Conservation (phyloP, 2,888 invertebrate species). For the Ichneumon xanthorius region DNA sequence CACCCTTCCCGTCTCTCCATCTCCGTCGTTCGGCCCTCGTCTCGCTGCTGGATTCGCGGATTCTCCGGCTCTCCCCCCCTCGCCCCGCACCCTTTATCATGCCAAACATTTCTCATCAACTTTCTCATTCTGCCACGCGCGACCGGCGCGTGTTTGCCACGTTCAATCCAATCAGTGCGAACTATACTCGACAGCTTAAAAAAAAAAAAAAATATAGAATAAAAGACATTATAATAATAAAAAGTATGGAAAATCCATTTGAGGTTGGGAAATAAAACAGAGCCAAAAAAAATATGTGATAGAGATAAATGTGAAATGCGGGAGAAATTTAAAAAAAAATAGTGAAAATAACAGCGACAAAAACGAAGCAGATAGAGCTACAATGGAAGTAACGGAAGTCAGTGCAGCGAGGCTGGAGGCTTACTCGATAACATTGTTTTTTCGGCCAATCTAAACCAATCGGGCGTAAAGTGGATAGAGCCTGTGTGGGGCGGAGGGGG, state of each 20-base stretch:
- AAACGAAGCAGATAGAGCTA: background rate
- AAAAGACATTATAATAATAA: background rate
- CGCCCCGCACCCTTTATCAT: conserved; percentile 16
- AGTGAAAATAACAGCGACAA: background rate
- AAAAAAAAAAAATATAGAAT: background rate
- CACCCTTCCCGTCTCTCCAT: conserved; percentile 48
- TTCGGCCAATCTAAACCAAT: conserved; percentile 37
- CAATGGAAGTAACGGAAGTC: conserved; percentile 3
- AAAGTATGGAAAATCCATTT: background rate
- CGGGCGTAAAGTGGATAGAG: conserved; percentile 50
- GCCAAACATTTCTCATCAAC: conserved; percentile 67
- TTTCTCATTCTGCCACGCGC: conserved; percentile 55
- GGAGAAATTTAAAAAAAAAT: conserved; percentile 4
- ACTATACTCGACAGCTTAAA: conserved; percentile 8
- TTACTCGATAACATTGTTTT: background rate
- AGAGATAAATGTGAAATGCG: background rate
- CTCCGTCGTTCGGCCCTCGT: background rate
- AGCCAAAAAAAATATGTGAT: background rate
- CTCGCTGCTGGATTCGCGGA: conserved; percentile 40
- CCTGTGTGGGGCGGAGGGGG: background rate
- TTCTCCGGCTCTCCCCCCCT: conserved; percentile 3
- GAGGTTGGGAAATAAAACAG: background rate
- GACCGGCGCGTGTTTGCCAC: conserved; percentile 50
- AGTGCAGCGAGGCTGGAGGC: background rate
- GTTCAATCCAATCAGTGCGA: conserved; percentile 57